Conservation (phyloP, 2,888 invertebrate species). For the Nomada hirtipes region DNA sequence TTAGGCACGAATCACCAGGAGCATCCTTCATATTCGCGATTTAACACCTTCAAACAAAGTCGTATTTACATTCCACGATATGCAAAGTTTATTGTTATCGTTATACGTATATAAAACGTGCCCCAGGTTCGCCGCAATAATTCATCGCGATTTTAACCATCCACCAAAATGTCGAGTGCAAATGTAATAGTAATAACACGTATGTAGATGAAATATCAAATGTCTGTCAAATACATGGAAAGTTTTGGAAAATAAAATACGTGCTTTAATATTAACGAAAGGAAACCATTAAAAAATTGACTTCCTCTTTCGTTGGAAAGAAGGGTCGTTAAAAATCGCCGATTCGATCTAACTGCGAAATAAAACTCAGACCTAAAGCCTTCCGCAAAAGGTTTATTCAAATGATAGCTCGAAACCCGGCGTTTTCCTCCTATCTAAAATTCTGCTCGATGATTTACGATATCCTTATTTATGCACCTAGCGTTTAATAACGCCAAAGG, state of each 20-base stretch:
- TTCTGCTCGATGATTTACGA: slow-evolving; percentile 56
- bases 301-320: not conserved
- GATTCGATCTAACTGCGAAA: slow-evolving; percentile 48
- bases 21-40: slow-evolving; percentile 47
- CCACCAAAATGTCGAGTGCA: not conserved
- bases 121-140: slow-evolving; percentile 16
- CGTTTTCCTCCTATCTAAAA: slow-evolving; percentile 56
- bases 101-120: not conserved
- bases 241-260: slow-evolving; percentile 1
- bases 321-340: slow-evolving; percentile 27
- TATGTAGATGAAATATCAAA: not conserved
- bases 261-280: not conserved
- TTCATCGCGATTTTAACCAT: slow-evolving; percentile 7
- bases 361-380: slow-evolving; percentile 44
- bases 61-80: slow-evolving; percentile 27
- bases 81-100: slow-evolving; percentile 43
- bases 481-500: slow-evolving; percentile 56
- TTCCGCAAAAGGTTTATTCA: slow-evolving; percentile 55
- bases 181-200: not conserved
- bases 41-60: slow-evolving; percentile 41
- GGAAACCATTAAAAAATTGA: slow-evolving; percentile 26
- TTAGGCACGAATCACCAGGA: slow-evolving; percentile 46
- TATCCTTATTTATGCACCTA: slow-evolving; percentile 58
- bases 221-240: not conserved
- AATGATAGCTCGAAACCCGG: slow-evolving; percentile 51